Percentiles rank a stretch among this genome's conserved stretches.
These are phyloP conservation scores for Ophioderma brevispina DNA, from an alignment of 35 echinoderm and acorn worm genomes.

Conservation along the genomic window DNA sequence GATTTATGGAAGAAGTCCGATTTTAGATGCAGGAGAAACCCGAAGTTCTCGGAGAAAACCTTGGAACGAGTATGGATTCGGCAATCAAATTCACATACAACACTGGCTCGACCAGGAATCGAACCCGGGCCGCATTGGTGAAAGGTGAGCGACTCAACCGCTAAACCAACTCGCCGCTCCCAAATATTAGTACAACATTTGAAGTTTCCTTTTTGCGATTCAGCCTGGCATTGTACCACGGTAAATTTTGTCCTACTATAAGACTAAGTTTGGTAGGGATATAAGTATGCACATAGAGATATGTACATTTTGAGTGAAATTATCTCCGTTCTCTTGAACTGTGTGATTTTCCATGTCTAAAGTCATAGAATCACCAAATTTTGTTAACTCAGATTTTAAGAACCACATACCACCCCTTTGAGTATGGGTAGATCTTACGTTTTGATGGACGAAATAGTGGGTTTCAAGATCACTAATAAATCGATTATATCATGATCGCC, in stretches of 20 bases:
- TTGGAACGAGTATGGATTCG: no score
- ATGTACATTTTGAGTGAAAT: neutral
- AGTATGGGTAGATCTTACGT: neutral
- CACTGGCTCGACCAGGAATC: no score
- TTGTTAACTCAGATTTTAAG: neutral
- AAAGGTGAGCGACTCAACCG: no score
- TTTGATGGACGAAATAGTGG: neutral
- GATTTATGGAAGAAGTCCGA: no score
- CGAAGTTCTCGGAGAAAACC: no score
- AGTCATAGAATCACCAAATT: neutral
- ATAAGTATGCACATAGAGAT: neutral
- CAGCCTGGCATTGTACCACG: neutral
- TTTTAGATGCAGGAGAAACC: no score
- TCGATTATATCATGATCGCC: neutral
- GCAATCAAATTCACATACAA: no score
- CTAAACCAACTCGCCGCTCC: no score
- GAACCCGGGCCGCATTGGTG: no score
- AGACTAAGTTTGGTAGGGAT: conserved; percentile 9
- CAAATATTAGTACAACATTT: no score
- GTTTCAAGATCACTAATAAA: neutral
- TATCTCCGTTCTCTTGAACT: neutral
- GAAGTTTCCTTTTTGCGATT: no score
- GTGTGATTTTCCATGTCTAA: neutral
- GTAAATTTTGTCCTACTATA: neutral
- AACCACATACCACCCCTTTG: neutral